Percentiles rank a stretch among this genome's conserved stretches.
These are phyloP conservation scores for Drosophila rufa DNA, from an alignment of 1,140 invertebrate genomes.

Conservation along the genomic window DNA sequence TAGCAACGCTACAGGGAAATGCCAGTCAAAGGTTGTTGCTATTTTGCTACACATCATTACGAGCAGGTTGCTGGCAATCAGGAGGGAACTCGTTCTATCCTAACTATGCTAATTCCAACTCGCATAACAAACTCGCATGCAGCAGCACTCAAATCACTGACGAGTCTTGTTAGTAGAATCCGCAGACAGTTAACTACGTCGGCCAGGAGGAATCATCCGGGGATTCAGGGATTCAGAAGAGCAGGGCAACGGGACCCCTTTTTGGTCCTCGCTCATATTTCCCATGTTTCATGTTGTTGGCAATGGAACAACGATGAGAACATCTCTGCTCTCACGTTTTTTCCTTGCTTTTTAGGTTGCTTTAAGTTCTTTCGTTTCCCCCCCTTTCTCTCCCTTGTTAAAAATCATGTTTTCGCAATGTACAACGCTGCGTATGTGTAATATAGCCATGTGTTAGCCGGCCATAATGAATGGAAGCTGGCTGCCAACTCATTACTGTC, in stretches of 20 bases:
- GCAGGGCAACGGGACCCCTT: not conserved
- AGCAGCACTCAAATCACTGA: slow-evolving; percentile 58
- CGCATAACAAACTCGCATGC: slow-evolving; percentile 68
- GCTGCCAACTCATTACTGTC: slow-evolving; percentile 28
- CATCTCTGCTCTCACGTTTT: slow-evolving; percentile 21
- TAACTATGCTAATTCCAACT: slow-evolving; percentile 82
- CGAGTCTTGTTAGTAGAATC: slow-evolving; percentile 56
- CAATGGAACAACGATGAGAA: slow-evolving; percentile 52
- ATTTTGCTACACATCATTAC: slow-evolving; percentile 66
- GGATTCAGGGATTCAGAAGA: slow-evolving; percentile 3
- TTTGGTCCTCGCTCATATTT: slow-evolving; percentile 56
- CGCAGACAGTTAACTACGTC: slow-evolving; percentile 48
- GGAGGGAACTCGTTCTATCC: slow-evolving; percentile 43
- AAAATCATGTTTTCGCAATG: slow-evolving; percentile 44
- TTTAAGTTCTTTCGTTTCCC: slow-evolving; percentile 29
- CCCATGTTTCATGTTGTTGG: slow-evolving; percentile 61
- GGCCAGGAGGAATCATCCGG: slow-evolving; percentile 14
- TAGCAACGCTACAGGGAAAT: not conserved
- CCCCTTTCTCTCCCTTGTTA: slow-evolving; percentile 17
- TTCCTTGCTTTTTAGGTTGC: slow-evolving; percentile 17
- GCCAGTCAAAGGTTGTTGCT: slow-evolving; percentile 16
- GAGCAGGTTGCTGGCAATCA: slow-evolving; percentile 50
- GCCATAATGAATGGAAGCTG: slow-evolving; percentile 45
- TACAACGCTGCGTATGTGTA: slow-evolving; percentile 64
- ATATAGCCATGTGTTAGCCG: slow-evolving; percentile 40